Conservation (phyloP, 2,113 vertebrate genomes). For the Rafetus swinhoei region DNA sequence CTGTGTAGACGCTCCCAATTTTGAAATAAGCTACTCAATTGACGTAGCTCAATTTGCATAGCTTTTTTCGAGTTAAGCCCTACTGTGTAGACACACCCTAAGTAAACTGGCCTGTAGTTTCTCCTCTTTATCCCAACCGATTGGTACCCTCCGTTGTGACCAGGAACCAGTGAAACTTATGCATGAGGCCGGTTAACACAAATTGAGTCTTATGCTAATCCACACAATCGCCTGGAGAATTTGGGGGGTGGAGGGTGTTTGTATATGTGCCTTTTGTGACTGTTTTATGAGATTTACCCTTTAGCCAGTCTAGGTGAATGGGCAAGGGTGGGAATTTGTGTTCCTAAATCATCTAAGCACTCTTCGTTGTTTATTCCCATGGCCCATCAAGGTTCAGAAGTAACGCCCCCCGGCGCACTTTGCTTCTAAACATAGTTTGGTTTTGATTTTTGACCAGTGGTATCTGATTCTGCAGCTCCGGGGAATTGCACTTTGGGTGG, state of each 20-base stretch:
- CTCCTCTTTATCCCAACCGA: background rate
- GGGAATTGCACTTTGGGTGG: background rate
- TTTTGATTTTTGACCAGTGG: background rate
- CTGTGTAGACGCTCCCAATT: no score
- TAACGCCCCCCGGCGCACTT: no score
- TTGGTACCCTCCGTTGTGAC: background rate
- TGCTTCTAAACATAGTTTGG: rapidly evolving
- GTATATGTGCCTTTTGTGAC: background rate
- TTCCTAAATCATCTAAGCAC: background rate
- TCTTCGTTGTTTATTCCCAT: background rate
- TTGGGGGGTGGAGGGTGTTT: background rate
- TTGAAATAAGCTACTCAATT: no score
- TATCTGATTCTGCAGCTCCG: rapidly evolving
- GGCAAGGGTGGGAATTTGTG: background rate
- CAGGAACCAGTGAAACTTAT: background rate
- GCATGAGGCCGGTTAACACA: constrained; percentile 14
- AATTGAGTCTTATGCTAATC: constrained; percentile 52
- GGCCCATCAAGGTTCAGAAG: no score
- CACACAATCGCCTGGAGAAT: no score
- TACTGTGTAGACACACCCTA: no score
- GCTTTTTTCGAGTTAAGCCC: no score
- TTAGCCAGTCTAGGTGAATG: background rate
- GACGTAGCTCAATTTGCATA: no score
- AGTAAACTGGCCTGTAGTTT: background rate
- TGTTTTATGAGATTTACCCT: background rate